These are phyloP conservation scores for Drosophila biarmipes DNA, from an alignment of 1,140 invertebrate genomes.

Conservation along the genomic window DNA sequence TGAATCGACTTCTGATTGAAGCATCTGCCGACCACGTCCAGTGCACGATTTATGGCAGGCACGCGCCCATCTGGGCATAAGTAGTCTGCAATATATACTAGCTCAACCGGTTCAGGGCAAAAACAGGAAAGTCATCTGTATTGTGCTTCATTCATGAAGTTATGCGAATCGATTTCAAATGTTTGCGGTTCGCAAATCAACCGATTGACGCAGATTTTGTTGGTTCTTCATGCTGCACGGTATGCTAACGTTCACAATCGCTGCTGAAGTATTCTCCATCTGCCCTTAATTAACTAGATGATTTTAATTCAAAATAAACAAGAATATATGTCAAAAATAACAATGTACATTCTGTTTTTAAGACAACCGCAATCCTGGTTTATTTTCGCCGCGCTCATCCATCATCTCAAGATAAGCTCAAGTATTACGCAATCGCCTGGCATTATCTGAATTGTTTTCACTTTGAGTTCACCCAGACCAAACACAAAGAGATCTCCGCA, in stretches of 20 bases:
- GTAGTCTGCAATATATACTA: constrained; percentile 19
- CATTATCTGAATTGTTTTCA: constrained; percentile 20
- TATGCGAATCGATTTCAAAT: constrained; percentile 11
- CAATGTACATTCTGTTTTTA: neutral
- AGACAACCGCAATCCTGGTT: constrained; percentile 4
- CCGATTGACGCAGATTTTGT: neutral
- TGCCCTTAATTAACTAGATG: too few species aligned
- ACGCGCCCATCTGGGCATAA: constrained; percentile 51
- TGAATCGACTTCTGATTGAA: constrained; percentile 24
- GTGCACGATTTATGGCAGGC: constrained; percentile 42
- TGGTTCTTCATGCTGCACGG: too few species aligned
- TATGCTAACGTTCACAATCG: too few species aligned
- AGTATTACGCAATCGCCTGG: constrained; percentile 20
- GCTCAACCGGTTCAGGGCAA: constrained; percentile 50
- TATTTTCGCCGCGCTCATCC: constrained; percentile 16
- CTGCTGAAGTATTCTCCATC: too few species aligned
- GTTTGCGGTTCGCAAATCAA: neutral
- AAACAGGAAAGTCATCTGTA: constrained; percentile 1
- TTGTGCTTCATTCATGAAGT: constrained; percentile 18
- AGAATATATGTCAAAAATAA: neutral
- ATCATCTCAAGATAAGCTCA: constrained; percentile 19
- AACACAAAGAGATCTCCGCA: neutral
- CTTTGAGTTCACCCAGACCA: neutral
- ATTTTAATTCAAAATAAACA: neutral
- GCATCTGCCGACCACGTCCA: neutral